A percentile compares a stretch with the other conserved stretches of the same genome.
Evolutionary conservation across 1,140 invertebrate species (phyloP).

Genomic region (Dendroctonus ponderosae): DNA sequence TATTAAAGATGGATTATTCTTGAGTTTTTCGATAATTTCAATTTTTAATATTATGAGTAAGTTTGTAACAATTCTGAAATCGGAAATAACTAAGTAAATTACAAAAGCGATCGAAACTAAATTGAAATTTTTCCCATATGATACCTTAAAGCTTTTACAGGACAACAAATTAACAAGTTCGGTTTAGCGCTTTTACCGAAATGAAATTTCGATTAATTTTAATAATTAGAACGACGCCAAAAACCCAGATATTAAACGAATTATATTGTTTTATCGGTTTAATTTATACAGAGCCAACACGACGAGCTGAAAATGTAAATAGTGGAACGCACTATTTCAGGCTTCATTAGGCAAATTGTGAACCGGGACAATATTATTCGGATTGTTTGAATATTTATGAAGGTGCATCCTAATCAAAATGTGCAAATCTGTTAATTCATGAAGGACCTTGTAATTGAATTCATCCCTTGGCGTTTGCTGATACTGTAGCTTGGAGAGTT

Average conservation of each 20-base stretch:
- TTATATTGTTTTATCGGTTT: conserved; percentile 16
- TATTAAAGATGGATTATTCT: too few species aligned
- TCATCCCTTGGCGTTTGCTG: conserved; percentile 32
- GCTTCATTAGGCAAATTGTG: conserved; percentile 44
- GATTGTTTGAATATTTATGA: conserved; percentile 44
- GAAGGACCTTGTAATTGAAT: conserved; percentile 41
- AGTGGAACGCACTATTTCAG: conserved; percentile 29
- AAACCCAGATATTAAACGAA: neutral
- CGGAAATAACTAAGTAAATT: too few species aligned
- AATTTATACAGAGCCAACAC: conserved; percentile 24
- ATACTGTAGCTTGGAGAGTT: too few species aligned
- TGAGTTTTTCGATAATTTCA: too few species aligned
- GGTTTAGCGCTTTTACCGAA: too few species aligned
- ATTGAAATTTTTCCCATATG: too few species aligned
- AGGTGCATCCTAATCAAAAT: conserved; percentile 43
- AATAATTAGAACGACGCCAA: neutral
- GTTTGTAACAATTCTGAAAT: too few species aligned
- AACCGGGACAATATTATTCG: conserved; percentile 41
- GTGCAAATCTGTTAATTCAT: conserved; percentile 42
- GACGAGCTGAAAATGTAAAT: conserved; percentile 25
- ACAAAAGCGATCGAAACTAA: too few species aligned
- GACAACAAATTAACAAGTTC: too few species aligned
- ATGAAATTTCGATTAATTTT: too few species aligned
- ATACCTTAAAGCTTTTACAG: too few species aligned
- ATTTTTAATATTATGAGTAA: too few species aligned